Conservation (phyloP, 1,140 invertebrate species). For the Ceratina australensis region DNA sequence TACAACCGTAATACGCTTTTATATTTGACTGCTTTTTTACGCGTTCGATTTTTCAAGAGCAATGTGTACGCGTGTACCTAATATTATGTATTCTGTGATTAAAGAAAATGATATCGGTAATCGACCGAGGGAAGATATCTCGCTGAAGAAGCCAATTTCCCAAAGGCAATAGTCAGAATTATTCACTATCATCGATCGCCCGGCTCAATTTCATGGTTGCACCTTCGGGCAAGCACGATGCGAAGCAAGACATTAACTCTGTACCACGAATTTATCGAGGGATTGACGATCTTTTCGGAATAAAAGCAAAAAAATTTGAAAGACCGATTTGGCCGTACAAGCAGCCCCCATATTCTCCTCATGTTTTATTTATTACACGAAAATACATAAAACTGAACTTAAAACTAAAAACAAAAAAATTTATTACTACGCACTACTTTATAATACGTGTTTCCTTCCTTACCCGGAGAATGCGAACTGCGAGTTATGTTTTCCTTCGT, state of each 20-base stretch:
- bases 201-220: not conserved
- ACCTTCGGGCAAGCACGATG: not conserved
- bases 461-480: no score
- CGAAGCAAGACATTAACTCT: not conserved
- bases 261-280: not conserved
- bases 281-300: slow-evolving; percentile 15
- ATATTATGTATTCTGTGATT: no score
- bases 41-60: no score
- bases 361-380: no score
- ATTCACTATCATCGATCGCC: slow-evolving; percentile 18
- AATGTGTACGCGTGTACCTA: no score
- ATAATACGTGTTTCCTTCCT: no score
- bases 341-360: not conserved
- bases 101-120: not conserved
- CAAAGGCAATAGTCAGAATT: not conserved
- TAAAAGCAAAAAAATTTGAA: not conserved
- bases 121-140: not conserved
- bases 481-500: no score
- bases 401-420: no score
- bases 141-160: not conserved
- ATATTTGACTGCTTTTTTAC: no score
- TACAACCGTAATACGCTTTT: no score
- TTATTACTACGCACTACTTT: no score
- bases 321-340: not conserved
- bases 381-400: no score